Percentiles rank a stretch among this genome's conserved stretches.
Evolutionary conservation across 2,888 invertebrate species (phyloP).

Genomic region (Phyllotreta cruciferae): DNA sequence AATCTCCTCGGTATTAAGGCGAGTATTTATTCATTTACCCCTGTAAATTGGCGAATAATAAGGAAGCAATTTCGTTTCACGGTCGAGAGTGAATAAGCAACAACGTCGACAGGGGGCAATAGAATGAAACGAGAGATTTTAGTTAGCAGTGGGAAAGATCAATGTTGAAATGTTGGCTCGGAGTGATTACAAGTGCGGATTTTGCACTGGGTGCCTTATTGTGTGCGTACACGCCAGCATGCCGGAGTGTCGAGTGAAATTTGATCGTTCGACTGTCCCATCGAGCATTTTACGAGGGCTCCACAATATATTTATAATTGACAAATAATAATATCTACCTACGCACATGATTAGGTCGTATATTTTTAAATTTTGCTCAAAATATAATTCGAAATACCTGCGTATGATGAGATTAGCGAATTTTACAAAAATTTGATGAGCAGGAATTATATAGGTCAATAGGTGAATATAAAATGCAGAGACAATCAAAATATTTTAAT

Average conservation of each 20-base stretch:
- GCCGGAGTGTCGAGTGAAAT: conserved; percentile 27
- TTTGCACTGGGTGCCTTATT: conserved; percentile 12
- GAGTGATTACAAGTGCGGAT: conserved; percentile 33
- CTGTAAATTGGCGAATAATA: conserved; percentile 27
- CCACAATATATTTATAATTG: neutral
- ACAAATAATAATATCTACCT: too few species aligned
- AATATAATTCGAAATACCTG: too few species aligned
- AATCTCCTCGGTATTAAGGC: too few species aligned
- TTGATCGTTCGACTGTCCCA: conserved; percentile 5
- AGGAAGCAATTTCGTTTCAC: conserved; percentile 33
- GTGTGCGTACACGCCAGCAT: too few species aligned
- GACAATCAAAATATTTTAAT: too few species aligned
- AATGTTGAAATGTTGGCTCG: conserved; percentile 37
- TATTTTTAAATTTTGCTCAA: too few species aligned
- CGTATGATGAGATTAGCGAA: too few species aligned
- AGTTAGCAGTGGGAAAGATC: conserved; percentile 35
- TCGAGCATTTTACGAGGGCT: conserved; percentile 4
- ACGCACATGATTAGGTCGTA: too few species aligned
- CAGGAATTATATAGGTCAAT: too few species aligned
- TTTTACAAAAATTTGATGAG: too few species aligned
- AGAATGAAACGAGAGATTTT: conserved; percentile 29
- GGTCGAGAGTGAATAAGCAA: conserved; percentile 28
- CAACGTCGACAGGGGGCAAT: conserved; percentile 15
- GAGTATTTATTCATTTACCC: conserved; percentile 2
- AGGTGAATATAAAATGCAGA: too few species aligned